Evolutionary conservation across 2,113 vertebrate species (phyloP).

Genomic region (Hippocampus zosterae): DNA sequence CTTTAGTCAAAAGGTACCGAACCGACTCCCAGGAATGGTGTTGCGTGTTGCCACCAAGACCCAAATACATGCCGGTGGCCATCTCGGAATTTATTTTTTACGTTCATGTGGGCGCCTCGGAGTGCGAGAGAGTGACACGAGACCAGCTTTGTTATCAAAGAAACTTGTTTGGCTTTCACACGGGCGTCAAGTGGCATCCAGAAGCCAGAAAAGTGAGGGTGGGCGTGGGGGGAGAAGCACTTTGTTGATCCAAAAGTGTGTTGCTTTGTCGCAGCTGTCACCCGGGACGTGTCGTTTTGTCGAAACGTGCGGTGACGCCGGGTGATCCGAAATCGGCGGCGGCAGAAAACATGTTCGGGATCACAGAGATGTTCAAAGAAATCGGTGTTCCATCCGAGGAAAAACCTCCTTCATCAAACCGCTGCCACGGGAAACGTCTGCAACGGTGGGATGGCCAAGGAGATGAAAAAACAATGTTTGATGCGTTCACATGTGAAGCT

Average conservation of each 20-base stretch:
- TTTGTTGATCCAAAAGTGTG: background rate
- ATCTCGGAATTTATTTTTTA: background rate
- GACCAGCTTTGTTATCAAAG: conserved; percentile 40
- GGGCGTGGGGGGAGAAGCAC: background rate
- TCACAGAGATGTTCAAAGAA: conserved; percentile 3
- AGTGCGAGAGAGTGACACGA: conserved; percentile 49
- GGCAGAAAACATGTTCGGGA: background rate
- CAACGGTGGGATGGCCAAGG: background rate
- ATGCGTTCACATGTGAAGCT: background rate
- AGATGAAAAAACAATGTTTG: background rate
- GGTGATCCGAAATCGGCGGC: background rate
- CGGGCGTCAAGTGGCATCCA: conserved; percentile 8
- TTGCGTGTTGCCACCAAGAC: background rate
- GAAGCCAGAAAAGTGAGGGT: conserved; percentile 21
- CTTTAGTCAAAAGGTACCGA: background rate
- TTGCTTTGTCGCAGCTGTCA: background rate
- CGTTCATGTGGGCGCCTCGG: conserved; percentile 13
- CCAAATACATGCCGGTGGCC: no score
- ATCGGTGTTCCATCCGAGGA: background rate
- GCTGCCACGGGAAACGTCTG: background rate
- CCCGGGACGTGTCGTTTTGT: background rate
- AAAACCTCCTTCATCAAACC: background rate
- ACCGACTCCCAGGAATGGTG: background rate
- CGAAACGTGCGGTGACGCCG: background rate
- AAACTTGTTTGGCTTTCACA: conserved; percentile 30